Evolutionary conservation across 1,140 invertebrate genomes (phyloP).

Genomic region (Drosophila lacteicornis): DNA sequence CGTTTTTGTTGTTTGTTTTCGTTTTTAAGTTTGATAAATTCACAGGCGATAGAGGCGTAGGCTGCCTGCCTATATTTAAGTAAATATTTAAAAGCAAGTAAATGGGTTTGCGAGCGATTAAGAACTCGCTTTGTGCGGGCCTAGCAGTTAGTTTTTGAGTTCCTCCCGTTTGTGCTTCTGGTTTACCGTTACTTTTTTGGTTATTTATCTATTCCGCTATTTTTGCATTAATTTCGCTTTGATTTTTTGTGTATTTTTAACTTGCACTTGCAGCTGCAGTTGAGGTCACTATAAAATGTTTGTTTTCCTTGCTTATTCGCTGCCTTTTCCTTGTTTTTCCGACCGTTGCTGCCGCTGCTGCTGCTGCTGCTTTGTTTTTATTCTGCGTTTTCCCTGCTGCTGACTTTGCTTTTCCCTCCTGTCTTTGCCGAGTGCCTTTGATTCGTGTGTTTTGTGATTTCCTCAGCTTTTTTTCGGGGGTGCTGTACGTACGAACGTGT

Average conservation of each 20-base stretch:
- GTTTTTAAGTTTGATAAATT: conserved; percentile 58
- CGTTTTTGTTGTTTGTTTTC: conserved; percentile 57
- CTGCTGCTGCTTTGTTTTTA: conserved; percentile 7
- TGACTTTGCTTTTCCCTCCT: conserved; percentile 16
- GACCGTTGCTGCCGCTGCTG: neutral
- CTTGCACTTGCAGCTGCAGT: conserved; percentile 51
- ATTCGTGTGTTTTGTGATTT: conserved; percentile 37
- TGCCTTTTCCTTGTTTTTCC: conserved; percentile 21
- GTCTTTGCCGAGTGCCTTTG: conserved; percentile 49
- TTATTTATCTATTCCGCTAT: conserved; percentile 12
- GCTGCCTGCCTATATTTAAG: conserved; percentile 24
- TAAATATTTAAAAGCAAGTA: conserved; percentile 20
- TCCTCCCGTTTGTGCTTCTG: conserved; percentile 15
- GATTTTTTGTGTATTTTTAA: conserved; percentile 52
- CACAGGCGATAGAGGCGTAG: conserved; percentile 43
- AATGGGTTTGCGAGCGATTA: neutral
- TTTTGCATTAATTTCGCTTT: conserved; percentile 34
- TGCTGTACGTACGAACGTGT: conserved; percentile 57
- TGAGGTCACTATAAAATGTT: conserved; percentile 52
- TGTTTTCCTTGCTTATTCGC: conserved; percentile 35
- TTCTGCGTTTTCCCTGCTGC: conserved; percentile 13
- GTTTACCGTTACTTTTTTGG: conserved; percentile 18
- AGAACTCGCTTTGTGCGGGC: conserved; percentile 1
- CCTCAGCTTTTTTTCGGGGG: conserved; percentile 60
- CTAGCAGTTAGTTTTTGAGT: neutral